These are phyloP conservation scores for Neolamprologus sp. DNA, from an alignment of 2,113 vertebrate species.

Conservation along the genomic window DNA sequence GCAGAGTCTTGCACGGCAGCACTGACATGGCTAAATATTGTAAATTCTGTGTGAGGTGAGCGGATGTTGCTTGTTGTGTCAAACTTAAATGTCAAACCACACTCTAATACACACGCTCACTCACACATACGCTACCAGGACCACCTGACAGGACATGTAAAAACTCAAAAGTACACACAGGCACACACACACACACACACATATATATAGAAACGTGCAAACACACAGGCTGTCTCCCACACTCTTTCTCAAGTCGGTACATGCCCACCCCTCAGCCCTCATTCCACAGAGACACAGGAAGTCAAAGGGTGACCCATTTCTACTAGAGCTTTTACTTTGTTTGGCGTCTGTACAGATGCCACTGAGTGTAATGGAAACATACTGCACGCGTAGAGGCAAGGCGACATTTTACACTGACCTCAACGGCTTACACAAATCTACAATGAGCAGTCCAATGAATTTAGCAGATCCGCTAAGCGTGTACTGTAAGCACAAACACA, in stretches of 20 bases:
- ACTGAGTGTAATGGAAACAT: slow-evolving; percentile 20
- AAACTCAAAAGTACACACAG: slow-evolving; percentile 1
- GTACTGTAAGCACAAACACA: not conserved
- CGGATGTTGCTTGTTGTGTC: slow-evolving; percentile 48
- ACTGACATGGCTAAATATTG: slow-evolving; percentile 15
- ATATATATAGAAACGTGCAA: not conserved
- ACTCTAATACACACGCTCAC: slow-evolving; percentile 44
- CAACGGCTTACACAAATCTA: not conserved
- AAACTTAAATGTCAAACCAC: slow-evolving; percentile 73
- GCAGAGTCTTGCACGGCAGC: not conserved
- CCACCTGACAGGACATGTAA: slow-evolving; percentile 62
- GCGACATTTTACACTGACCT: not conserved
- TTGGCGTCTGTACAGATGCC: slow-evolving; percentile 18
- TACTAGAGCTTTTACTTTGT: slow-evolving; percentile 26
- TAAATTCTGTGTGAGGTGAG: slow-evolving; percentile 22
- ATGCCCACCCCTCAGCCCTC: slow-evolving; percentile 1
- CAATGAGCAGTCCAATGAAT: not conserved
- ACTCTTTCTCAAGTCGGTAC: not conserved
- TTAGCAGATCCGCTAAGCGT: not conserved
- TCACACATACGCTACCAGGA: slow-evolving; percentile 8
- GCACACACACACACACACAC: not conserved
- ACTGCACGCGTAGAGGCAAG: not conserved
- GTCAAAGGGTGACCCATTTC: slow-evolving; percentile 59
- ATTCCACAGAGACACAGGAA: slow-evolving; percentile 52
- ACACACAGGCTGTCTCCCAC: not conserved